Evolutionary conservation across 2,113 vertebrate species (phyloP).

Genomic region (Bagarius yarrelli): DNA sequence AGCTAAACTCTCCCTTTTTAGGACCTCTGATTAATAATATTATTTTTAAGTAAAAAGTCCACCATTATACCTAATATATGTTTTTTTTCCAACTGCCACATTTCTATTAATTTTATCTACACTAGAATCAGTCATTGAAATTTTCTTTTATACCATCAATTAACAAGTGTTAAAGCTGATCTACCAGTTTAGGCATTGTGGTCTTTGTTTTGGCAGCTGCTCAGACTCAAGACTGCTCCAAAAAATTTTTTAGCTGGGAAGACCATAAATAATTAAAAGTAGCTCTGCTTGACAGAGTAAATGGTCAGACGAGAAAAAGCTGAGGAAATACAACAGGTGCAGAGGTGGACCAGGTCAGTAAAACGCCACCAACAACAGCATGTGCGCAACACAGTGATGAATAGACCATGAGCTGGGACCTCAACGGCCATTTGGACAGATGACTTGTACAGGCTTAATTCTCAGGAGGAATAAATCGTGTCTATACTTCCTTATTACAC

Average conservation of each 20-base stretch:
- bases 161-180: background rate
- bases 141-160: background rate
- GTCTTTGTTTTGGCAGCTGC: background rate
- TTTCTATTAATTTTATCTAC: no score
- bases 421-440: background rate
- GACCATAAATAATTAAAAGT: background rate
- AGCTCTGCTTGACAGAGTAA: background rate
- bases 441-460: background rate
- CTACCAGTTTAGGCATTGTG: background rate
- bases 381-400: background rate
- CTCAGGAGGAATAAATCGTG: background rate
- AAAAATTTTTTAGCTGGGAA: background rate
- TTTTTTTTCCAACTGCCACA: no score
- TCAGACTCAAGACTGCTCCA: background rate
- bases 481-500: background rate
- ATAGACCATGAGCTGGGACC: background rate
- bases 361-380: slow-evolving; percentile 5
- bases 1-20: no score
- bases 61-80: no score
- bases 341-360: slow-evolving; percentile 42
- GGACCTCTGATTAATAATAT: no score
- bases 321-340: slow-evolving; percentile 38
- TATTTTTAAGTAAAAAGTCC: no score
- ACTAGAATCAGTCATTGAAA: background rate
- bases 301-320: slow-evolving; percentile 9